Conservation (phyloP, 2,888 invertebrate genomes). For the Ferrisia virgata region DNA sequence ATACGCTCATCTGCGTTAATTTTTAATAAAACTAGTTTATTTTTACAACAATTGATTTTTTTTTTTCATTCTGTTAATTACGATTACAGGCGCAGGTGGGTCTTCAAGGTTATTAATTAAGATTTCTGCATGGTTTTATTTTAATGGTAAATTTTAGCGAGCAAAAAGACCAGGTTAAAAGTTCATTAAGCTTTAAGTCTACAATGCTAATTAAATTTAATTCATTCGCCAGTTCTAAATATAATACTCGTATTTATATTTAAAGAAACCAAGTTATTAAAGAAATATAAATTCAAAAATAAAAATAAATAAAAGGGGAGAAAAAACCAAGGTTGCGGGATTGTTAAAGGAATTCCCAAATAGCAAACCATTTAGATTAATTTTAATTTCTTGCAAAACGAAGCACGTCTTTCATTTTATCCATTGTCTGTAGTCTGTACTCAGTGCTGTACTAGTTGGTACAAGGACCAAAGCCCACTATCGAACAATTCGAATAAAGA, state of each 20-base stretch:
- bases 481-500: not conserved
- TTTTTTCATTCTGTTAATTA: not conserved
- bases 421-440: not conserved
- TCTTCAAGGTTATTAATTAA: not conserved
- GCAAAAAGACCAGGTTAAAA: not conserved
- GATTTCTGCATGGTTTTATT: not conserved
- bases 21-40: not conserved
- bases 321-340: not conserved
- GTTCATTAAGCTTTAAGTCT: not conserved
- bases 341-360: not conserved
- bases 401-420: not conserved
- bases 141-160: not conserved
- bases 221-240: not conserved
- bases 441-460: not conserved
- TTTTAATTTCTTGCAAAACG: not conserved
- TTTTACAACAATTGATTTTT: not conserved
- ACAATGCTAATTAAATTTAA: not conserved
- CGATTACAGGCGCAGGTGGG: not conserved
- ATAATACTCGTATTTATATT: not conserved
- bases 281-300: not conserved
- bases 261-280: not conserved
- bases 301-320: not conserved
- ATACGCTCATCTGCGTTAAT: not conserved
- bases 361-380: not conserved
- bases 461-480: not conserved